Percentiles rank a stretch among this genome's conserved stretches.
phyloP scores from a whole-genome alignment of 2,888 invertebrate genomes.

The Neria commutata region DNA sequence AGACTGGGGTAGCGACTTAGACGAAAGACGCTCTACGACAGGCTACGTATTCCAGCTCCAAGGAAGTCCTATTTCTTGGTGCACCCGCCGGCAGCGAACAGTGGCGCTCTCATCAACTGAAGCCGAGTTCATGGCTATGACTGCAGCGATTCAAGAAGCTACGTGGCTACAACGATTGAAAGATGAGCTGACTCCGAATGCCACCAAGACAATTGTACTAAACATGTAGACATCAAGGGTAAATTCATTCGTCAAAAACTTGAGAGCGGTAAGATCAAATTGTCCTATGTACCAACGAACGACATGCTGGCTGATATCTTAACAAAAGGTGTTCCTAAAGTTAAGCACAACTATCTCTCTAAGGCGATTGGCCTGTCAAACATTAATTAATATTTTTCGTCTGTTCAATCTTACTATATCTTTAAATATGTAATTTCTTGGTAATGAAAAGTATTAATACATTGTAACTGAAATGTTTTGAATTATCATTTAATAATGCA shows the following conservation, averaged over 20 bases:
- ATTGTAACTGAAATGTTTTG: neutral
- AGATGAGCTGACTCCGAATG: neutral
- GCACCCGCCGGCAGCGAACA: neutral
- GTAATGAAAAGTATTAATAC: too few species aligned
- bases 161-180: neutral
- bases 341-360: neutral
- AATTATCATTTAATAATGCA: neutral
- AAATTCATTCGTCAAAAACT: neutral
- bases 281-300: neutral
- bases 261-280: neutral
- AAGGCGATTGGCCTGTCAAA: neutral
- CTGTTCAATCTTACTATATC: too few species aligned
- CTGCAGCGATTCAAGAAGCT: neutral
- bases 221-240: neutral
- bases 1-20: neutral
- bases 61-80: neutral
- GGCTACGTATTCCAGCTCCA: neutral
- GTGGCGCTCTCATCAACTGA: slow-evolving; percentile 8
- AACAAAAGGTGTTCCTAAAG: neutral
- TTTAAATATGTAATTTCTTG: too few species aligned
- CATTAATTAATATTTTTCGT: neutral
- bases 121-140: slow-evolving; percentile 14
- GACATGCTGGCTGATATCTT: neutral
- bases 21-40: neutral
- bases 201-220: neutral